phyloP scores from a whole-genome alignment of 2,888 invertebrate genomes.

The Marronus borbonicus region DNA sequence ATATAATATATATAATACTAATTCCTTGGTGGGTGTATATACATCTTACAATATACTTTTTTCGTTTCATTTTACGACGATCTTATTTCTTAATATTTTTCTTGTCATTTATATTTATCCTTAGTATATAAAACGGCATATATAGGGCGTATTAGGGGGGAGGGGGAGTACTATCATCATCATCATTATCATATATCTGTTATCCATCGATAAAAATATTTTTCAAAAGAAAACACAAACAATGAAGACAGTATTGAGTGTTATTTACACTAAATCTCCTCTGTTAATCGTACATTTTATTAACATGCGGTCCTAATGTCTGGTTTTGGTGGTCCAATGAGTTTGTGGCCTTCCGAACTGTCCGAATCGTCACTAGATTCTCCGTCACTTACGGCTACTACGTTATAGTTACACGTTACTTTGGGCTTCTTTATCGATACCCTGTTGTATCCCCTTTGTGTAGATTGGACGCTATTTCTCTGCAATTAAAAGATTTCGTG shows the following conservation, averaged over 20 bases:
- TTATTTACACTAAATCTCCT: conserved; percentile 56
- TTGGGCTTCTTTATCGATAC: conserved; percentile 71
- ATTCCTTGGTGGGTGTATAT: conserved; percentile 23
- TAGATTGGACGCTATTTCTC: conserved; percentile 67
- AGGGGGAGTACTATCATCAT: conserved; percentile 17
- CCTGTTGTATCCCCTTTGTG: conserved; percentile 67
- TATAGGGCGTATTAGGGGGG: neutral
- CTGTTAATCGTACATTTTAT: conserved; percentile 43
- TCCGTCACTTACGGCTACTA: conserved; percentile 68
- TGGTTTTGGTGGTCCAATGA: conserved; percentile 63
- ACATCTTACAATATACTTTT: conserved; percentile 27
- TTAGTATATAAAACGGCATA: conserved; percentile 33
- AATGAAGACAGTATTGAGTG: conserved; percentile 66
- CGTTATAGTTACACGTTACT: conserved; percentile 71
- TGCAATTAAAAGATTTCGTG: conserved; percentile 53
- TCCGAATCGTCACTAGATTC: conserved; percentile 69
- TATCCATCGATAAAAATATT: conserved; percentile 51
- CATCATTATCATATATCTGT: neutral
- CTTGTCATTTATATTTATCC: conserved; percentile 4
- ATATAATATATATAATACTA: conserved; percentile 48
- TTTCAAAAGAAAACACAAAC: conserved; percentile 61
- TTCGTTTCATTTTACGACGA: conserved; percentile 11
- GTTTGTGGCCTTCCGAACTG: conserved; percentile 66
- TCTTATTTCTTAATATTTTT: conserved; percentile 17
- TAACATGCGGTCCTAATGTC: conserved; percentile 67